Base-by-base conservation (phyloP, 2,888 invertebrate species). In the Antitype chi region DNA sequence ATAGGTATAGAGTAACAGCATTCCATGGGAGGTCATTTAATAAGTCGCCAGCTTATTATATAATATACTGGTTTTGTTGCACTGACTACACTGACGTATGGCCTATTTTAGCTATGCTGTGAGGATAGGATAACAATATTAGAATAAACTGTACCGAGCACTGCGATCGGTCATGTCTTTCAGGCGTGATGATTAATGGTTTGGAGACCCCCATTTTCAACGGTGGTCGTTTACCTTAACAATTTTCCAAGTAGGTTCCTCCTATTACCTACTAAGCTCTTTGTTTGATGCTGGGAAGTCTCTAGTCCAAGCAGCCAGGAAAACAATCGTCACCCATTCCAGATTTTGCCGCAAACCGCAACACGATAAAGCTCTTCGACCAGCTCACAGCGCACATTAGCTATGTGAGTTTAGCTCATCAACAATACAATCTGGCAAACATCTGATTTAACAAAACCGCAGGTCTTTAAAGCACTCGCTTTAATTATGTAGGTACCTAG, bases 251-350 rank as follows among this genome's bases (percentile, higher is more conserved):
- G 23, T n/a, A 62, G 13, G 62, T 32, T 20, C 8, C 4, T 38
- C n/a, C 43, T 64, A 64, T 47, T 47, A n/a, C n/a, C n/a, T n/a
- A 67, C n/a, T 59, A 57, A 59, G 3, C 59, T 57, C 6, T 59
- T 57, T 32, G 28, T 67, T 67, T 32, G 15, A n/a, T 32, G 9
- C 1, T n/a, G 60, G 20, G 60, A 68, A 32, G 11, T 68, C 67
- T 17, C 17, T 67, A 67, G 28, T 57, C 23, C 23, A 23, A 67
- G 67, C 5, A 23, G 23, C 23, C 53, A 23, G 53, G 67, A 55
- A 55, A 68, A 32, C 28, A 32, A 60, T 60, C 32, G 60, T 20
- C 32, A 32, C 17, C n/a, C 5, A 32, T 57, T 7, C n/a, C n/a
- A 17, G 15, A 53, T 32, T 49, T 32, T 4, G 6, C 3, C n/a